phyloP scores from a whole-genome alignment of 2,113 vertebrate species.

The Poeciliopsis turrubarensis region DNA sequence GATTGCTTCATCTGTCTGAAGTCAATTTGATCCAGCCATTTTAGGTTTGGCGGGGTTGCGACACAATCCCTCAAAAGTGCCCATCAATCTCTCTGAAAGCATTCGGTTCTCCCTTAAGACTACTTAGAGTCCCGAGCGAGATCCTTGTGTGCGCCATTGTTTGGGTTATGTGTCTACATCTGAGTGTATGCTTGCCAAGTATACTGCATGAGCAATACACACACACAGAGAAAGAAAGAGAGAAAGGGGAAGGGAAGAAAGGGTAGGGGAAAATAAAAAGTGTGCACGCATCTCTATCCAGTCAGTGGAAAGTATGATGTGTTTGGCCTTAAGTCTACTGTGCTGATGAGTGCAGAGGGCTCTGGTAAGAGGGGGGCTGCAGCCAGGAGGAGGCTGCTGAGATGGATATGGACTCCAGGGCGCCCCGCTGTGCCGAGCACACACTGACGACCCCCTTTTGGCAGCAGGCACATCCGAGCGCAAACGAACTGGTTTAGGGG shows the following conservation, averaged over 20 bases:
- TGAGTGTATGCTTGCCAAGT: slow-evolving; percentile 55
- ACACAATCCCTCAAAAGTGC: slow-evolving; percentile 78
- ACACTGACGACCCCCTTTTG: slow-evolving; percentile 77
- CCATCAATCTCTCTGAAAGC: slow-evolving; percentile 78
- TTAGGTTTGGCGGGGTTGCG: slow-evolving; percentile 77
- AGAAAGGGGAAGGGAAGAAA: slow-evolving; percentile 16
- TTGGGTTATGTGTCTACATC: slow-evolving; percentile 64
- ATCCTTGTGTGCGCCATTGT: slow-evolving; percentile 58
- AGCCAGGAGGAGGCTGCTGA: slow-evolving; percentile 75
- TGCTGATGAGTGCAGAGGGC: slow-evolving; percentile 74
- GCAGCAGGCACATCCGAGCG: slow-evolving; percentile 71
- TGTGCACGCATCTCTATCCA: slow-evolving; percentile 69
- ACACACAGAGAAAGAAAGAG: slow-evolving; percentile 24
- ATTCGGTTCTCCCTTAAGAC: slow-evolving; percentile 72
- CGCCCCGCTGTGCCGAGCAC: slow-evolving; percentile 68
- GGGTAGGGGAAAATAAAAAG: not conserved
- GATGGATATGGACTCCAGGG: slow-evolving; percentile 78
- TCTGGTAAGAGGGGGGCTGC: slow-evolving; percentile 70
- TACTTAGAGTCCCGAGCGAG: slow-evolving; percentile 64
- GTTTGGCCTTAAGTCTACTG: slow-evolving; percentile 76
- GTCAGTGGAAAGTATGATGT: slow-evolving; percentile 79
- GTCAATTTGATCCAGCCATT: slow-evolving; percentile 81
- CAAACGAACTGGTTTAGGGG: slow-evolving; percentile 78
- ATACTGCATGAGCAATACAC: slow-evolving; percentile 53
- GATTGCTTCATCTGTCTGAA: slow-evolving; percentile 78